Evolutionary conservation across 2,113 vertebrate species (phyloP).

Genomic region (Periophthalmus modestus): DNA sequence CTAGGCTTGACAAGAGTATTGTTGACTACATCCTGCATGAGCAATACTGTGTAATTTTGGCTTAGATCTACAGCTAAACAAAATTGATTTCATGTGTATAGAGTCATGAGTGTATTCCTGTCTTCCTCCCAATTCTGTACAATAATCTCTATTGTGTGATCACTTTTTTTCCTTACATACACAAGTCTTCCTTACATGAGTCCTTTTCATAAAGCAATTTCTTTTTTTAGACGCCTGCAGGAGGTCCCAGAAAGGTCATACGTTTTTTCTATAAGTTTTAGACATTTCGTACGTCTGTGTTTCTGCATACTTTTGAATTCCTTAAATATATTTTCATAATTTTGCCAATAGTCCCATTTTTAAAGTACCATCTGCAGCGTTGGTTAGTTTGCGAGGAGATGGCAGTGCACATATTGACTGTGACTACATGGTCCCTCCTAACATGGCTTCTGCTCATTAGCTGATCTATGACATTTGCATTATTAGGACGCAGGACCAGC

Average conservation of each 20-base stretch:
- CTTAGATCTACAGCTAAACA: too few species aligned
- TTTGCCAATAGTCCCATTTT: conserved; percentile 17
- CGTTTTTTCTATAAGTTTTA: conserved; percentile 42
- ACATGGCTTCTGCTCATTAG: conserved; percentile 70
- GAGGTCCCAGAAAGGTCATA: conserved; percentile 27
- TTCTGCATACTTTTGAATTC: conserved; percentile 43
- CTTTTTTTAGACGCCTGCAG: not conserved
- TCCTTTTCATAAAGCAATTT: too few species aligned
- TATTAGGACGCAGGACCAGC: conserved; percentile 64
- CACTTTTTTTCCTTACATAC: too few species aligned
- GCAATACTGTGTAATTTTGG: too few species aligned
- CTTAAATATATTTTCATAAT: conserved; percentile 49
- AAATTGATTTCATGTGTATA: not conserved
- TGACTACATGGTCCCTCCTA: conserved; percentile 35
- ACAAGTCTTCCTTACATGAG: not conserved
- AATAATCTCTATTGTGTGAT: not conserved
- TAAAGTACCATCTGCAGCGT: conserved; percentile 72
- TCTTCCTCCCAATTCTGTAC: not conserved
- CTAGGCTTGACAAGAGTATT: not conserved
- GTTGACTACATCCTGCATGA: too few species aligned
- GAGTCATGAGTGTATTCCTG: not conserved
- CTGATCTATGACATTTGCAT: conserved; percentile 67
- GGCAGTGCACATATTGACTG: conserved; percentile 57
- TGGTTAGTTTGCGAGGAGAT: conserved; percentile 52
- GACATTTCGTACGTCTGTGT: conserved; percentile 20